Evolutionary conservation across 2,888 invertebrate genomes (phyloP).

Genomic region (Phorcus lineatus): DNA sequence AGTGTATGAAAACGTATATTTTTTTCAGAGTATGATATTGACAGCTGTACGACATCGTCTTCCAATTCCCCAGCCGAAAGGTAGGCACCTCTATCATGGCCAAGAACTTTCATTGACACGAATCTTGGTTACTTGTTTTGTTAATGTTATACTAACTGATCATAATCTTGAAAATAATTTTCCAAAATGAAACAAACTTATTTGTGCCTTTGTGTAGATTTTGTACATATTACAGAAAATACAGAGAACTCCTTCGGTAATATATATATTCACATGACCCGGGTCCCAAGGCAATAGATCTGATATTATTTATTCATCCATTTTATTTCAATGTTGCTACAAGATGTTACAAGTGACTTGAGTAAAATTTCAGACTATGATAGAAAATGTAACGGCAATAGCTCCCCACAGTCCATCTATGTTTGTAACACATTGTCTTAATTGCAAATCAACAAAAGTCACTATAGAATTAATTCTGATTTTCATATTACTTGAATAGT

Average conservation of each 20-base stretch:
- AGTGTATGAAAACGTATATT: background rate
- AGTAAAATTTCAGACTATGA: no score
- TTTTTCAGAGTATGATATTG: constrained; percentile 62
- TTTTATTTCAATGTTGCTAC: no score
- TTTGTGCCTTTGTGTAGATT: background rate
- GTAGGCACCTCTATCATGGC: constrained; percentile 54
- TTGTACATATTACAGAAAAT: no score
- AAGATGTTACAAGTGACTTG: no score
- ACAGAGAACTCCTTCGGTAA: no score
- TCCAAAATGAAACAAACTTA: background rate
- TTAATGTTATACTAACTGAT: background rate
- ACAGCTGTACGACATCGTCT: constrained; percentile 75
- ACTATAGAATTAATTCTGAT: background rate
- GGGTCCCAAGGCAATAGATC: no score
- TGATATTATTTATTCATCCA: no score
- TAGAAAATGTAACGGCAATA: no score
- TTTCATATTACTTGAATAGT: background rate
- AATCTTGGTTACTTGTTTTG: background rate
- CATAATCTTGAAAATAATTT: background rate
- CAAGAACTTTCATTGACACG: background rate
- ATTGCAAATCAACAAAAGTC: constrained; percentile 38
- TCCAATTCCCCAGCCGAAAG: constrained; percentile 76
- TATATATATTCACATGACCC: no score
- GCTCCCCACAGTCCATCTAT: no score
- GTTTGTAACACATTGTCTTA: no score